phyloP scores from a whole-genome alignment of 2,888 invertebrate species.

The Platerodrilus igneus region DNA sequence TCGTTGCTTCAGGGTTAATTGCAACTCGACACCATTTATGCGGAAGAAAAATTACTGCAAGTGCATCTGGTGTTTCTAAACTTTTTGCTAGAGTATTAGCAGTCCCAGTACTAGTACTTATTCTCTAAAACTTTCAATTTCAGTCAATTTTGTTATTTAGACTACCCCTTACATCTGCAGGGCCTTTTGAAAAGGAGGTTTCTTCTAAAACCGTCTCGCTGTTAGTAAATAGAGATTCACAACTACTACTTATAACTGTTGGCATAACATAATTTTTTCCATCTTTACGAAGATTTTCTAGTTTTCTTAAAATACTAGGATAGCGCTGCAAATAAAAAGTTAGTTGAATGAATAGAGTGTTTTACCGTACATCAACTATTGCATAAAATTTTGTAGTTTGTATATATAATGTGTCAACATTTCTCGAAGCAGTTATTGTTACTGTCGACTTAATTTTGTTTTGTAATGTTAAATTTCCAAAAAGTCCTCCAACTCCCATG shows the following conservation, averaged over 20 bases:
- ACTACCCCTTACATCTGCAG: no score
- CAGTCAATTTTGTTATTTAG: no score
- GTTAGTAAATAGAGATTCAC: neutral
- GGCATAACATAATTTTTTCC: conserved; percentile 51
- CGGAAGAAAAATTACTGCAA: conserved; percentile 4
- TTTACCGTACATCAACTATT: conserved; percentile 45
- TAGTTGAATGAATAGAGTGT: neutral
- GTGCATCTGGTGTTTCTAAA: conserved; percentile 1
- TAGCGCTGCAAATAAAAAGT: conserved; percentile 43
- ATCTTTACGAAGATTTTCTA: conserved; percentile 46
- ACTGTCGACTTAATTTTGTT: conserved; percentile 48
- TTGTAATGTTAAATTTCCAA: conserved; percentile 51
- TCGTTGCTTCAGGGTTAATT: conserved; percentile 15
- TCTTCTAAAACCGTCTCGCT: neutral
- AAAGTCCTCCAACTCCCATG: conserved; percentile 54
- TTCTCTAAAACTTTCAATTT: no score
- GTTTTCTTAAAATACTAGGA: conserved; percentile 49
- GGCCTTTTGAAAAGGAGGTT: neutral
- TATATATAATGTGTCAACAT: conserved; percentile 51
- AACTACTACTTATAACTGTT: conserved; percentile 38
- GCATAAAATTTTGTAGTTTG: conserved; percentile 51
- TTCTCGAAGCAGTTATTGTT: conserved; percentile 50
- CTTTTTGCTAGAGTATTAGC: neutral
- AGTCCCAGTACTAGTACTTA: conserved; percentile 9
- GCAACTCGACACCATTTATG: conserved; percentile 21